Evolutionary conservation across 2,113 vertebrate genomes (phyloP).

Genomic region (Spea multiplicata): DNA sequence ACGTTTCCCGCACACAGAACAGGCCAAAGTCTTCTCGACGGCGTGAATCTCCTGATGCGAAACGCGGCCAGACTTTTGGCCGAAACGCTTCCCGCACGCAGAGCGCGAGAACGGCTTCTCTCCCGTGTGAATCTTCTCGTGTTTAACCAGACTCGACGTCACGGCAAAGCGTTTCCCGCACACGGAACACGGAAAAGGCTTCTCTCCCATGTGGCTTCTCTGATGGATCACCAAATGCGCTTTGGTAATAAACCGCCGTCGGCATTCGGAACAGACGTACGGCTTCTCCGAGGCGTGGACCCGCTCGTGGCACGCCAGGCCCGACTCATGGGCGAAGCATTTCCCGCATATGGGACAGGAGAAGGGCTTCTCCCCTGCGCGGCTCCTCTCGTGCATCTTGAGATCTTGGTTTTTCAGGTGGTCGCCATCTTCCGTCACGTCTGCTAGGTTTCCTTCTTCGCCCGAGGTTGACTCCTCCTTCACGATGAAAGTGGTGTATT

Average conservation of each 20-base stretch:
- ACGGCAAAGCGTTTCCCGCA: not conserved
- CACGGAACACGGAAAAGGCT: slow-evolving; percentile 50
- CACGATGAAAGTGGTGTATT: no score
- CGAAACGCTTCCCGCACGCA: slow-evolving; percentile 50
- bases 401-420: not conserved
- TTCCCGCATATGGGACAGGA: not conserved
- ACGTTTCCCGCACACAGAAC: no score
- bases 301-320: slow-evolving; percentile 4
- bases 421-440: no score
- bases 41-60: no score
- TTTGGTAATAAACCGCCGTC: slow-evolving; percentile 11
- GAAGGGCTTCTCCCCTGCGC: not conserved
- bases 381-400: no score
- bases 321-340: not conserved
- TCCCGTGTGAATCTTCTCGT: not conserved
- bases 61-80: slow-evolving; percentile 47
- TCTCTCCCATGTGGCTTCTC: slow-evolving; percentile 52
- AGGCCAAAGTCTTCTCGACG: no score
- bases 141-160: not conserved
- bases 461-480: not conserved
- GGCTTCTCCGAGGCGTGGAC: slow-evolving; percentile 20
- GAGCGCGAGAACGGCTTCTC: not conserved
- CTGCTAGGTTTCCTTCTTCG: no score
- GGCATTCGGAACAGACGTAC: slow-evolving; percentile 16
- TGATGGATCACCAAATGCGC: slow-evolving; percentile 52